phyloP scores from a whole-genome alignment of 2,888 invertebrate genomes.

The Idaea biselata region DNA sequence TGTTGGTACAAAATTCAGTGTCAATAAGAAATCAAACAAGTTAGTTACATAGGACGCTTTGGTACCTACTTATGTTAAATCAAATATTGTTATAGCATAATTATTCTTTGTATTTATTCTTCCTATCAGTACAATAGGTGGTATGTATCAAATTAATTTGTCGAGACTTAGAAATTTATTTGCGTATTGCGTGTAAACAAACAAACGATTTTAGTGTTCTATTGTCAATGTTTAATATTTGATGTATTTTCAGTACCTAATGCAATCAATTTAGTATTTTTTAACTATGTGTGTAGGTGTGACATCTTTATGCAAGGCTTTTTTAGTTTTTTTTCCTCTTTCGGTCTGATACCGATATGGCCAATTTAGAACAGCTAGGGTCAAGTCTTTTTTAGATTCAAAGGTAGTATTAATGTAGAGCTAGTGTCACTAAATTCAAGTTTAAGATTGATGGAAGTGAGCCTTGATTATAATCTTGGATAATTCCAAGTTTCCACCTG shows the following conservation, averaged over 20 bases:
- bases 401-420: background rate
- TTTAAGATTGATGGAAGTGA: no score
- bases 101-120: constrained; percentile 41
- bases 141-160: constrained; percentile 61
- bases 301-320: background rate
- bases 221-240: constrained; percentile 67
- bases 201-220: constrained; percentile 58
- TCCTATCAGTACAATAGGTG: constrained; percentile 51
- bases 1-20: background rate
- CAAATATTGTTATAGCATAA: background rate
- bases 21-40: background rate
- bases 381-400: background rate
- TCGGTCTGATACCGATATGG: no score
- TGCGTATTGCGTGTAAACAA: constrained; percentile 62
- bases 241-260: constrained; percentile 29
- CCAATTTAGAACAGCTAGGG: no score
- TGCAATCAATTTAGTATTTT: constrained; percentile 17
- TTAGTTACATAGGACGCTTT: background rate
- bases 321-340: no score
- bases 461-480: no score
- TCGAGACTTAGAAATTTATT: constrained; percentile 69
- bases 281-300: background rate
- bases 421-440: no score
- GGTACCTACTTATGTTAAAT: background rate
- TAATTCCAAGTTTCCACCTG: no score